phyloP scores from a whole-genome alignment of 2,888 invertebrate genomes.

The Vandiemenella viatica region DNA sequence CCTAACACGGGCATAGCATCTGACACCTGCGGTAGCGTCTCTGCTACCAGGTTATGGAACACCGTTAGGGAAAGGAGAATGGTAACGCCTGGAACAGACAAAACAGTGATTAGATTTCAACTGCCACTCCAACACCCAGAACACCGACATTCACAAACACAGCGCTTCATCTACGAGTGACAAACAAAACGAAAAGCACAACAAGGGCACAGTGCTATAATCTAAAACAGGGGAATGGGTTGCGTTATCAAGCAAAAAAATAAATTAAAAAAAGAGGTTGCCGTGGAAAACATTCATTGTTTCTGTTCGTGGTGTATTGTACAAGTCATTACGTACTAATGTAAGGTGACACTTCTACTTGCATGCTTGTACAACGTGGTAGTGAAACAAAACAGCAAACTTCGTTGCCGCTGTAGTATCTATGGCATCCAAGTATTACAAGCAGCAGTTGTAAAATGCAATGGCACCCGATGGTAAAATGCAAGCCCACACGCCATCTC shows the following conservation, averaged over 20 bases:
- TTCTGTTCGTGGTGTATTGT: too few relatives aligned
- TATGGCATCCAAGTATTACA: too few relatives aligned
- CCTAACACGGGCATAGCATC: slow-evolving; percentile 36
- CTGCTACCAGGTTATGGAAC: slow-evolving; percentile 38
- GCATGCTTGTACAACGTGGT: too few relatives aligned
- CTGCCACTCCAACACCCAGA: slow-evolving; percentile 1
- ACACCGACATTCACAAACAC: slow-evolving; percentile 3
- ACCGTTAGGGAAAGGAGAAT: slow-evolving; percentile 40
- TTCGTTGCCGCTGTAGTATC: too few relatives aligned
- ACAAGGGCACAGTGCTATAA: slow-evolving; percentile 4
- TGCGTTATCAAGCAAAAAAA: slow-evolving; percentile 6
- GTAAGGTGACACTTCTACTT: too few relatives aligned
- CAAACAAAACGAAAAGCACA: neutral
- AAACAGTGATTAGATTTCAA: slow-evolving; percentile 15
- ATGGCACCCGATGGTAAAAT: too few relatives aligned
- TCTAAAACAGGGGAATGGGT: slow-evolving; percentile 1
- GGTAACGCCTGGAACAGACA: slow-evolving; percentile 34
- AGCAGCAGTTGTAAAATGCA: too few relatives aligned
- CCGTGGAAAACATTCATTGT: neutral
- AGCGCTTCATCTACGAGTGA: slow-evolving; percentile 1
- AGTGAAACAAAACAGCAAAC: too few relatives aligned
- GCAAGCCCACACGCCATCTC: too few relatives aligned
- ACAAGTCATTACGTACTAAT: too few relatives aligned
- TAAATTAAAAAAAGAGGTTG: neutral
- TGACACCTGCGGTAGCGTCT: slow-evolving; percentile 38